Evolutionary conservation across 2,113 vertebrate genomes (phyloP), one percentile per base, ranked within the genome.

Genomic region (Marcusenius ussheri): DNA sequence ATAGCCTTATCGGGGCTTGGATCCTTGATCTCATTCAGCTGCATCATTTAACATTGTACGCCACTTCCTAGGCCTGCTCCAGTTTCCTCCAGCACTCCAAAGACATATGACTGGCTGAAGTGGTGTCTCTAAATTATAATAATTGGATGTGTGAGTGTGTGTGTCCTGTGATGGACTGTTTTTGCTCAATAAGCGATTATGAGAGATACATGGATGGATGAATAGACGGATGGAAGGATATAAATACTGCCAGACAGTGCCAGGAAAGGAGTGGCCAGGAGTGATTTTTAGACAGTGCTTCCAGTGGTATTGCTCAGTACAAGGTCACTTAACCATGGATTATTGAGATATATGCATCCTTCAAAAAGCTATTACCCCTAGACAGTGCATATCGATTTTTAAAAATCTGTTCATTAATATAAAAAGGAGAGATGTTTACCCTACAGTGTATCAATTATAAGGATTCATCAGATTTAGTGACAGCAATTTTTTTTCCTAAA

Each of bases 341-440:
- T 83, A 83, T 83, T 83, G 31, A 45, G 42, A 83, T 42, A 83
- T 45, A 83, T 83, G 77, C 77, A 83, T 83, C 31, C 42, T 83
- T 83, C 31, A 83, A 31, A 27, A 45, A 42, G 39, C 42, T 39
- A 42, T 83, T 83, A 83, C 42, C 42, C 15, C 35, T 19, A 83
- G 77, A 83, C 77, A 45, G 31, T 45, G 77, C n/a, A 88, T 35
- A 31, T 47, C 7, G 24, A 56, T 39, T 83, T 50, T 39, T 31
- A 2, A 17, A 31, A 89, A 46, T 89, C 47, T 89, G 80, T 45
- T 88, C 86, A 83, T 39, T 83, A 83, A 83, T 83, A 83, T 80
- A 45, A 83, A 83, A 83, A 45, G 13, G 19, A 83, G n/a, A 83
- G 35, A 83, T 39, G 31, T 83, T 45, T 83, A 83, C 39, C 5